Conservation (phyloP, 2,888 invertebrate genomes). For the Xestia rhomboidea region DNA sequence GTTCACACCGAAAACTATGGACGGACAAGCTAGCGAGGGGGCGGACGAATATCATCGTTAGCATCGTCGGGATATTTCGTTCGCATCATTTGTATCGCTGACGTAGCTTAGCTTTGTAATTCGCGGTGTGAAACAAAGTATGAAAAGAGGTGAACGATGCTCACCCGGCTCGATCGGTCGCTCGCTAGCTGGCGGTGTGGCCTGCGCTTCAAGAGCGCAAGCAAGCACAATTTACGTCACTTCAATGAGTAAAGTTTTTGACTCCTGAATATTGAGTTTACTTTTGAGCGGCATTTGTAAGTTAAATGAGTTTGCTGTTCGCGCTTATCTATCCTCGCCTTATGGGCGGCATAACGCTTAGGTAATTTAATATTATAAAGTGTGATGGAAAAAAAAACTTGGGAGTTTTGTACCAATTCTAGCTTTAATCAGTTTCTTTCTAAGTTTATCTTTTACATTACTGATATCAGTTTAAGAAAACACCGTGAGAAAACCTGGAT, state of each 20-base stretch:
- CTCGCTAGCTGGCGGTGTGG: too few relatives aligned
- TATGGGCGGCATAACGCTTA: neutral
- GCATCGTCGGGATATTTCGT: too few relatives aligned
- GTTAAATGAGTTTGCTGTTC: slow-evolving; percentile 39
- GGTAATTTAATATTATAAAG: neutral
- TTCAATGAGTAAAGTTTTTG: slow-evolving; percentile 32
- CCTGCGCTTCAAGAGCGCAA: slow-evolving; percentile 4
- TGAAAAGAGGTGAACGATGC: too few relatives aligned
- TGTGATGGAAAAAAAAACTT: neutral
- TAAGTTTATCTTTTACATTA: neutral
- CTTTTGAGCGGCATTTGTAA: slow-evolving; percentile 25
- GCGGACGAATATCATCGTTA: too few relatives aligned
- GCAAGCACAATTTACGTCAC: slow-evolving; percentile 13
- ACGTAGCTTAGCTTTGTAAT: too few relatives aligned
- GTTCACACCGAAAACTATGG: too few relatives aligned
- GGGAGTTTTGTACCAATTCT: neutral
- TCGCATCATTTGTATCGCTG: too few relatives aligned
- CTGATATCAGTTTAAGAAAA: neutral
- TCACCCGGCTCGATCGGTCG: too few relatives aligned
- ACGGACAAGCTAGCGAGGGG: too few relatives aligned
- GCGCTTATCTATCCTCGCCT: slow-evolving; percentile 6
- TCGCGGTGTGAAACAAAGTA: too few relatives aligned
- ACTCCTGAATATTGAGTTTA: slow-evolving; percentile 28
- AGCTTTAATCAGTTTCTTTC: neutral
- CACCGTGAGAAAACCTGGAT: neutral